Evolutionary conservation across 2,888 invertebrate genomes (phyloP).

Genomic region (Drosophila macrospina): DNA sequence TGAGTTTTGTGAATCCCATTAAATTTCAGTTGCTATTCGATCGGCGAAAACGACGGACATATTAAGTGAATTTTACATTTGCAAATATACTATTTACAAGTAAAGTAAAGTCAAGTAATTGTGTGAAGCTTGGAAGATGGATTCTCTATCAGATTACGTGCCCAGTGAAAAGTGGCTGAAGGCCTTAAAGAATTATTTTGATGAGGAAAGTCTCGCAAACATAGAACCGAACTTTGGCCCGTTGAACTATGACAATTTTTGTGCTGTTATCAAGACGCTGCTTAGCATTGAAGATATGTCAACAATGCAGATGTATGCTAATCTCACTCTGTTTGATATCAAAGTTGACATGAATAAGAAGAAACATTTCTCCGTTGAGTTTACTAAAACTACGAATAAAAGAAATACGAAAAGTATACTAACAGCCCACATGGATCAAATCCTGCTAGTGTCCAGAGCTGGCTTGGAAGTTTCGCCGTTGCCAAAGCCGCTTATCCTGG

Average conservation of each 20-base stretch:
- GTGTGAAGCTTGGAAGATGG: slow-evolving; percentile 4
- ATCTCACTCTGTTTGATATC: slow-evolving; percentile 39
- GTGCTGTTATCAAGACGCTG: slow-evolving; percentile 56
- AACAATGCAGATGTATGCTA: slow-evolving; percentile 49
- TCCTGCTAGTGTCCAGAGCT: not conserved
- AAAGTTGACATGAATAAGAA: slow-evolving; percentile 30
- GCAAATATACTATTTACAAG: not conserved
- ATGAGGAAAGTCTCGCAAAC: slow-evolving; percentile 15
- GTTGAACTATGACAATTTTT: slow-evolving; percentile 58
- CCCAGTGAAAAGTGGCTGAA: slow-evolving; percentile 29
- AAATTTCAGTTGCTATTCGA: slow-evolving; percentile 16
- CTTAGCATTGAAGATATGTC: slow-evolving; percentile 78
- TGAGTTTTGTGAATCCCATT: slow-evolving; percentile 33
- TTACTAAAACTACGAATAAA: not conserved
- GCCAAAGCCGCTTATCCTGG: not conserved
- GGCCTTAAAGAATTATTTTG: slow-evolving; percentile 34
- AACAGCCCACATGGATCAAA: slow-evolving; percentile 8
- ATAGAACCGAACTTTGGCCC: slow-evolving; percentile 18
- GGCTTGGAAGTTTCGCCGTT: not conserved
- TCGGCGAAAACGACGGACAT: not conserved
- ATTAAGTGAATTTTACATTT: not conserved
- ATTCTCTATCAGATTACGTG: slow-evolving; percentile 1
- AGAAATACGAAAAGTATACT: not conserved
- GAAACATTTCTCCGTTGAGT: slow-evolving; percentile 2
- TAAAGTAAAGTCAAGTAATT: not conserved